Percentiles rank a stretch among this genome's conserved stretches.
Conservation (phyloP, 1,140 invertebrate species). For the Wiebesia pumilae region DNA sequence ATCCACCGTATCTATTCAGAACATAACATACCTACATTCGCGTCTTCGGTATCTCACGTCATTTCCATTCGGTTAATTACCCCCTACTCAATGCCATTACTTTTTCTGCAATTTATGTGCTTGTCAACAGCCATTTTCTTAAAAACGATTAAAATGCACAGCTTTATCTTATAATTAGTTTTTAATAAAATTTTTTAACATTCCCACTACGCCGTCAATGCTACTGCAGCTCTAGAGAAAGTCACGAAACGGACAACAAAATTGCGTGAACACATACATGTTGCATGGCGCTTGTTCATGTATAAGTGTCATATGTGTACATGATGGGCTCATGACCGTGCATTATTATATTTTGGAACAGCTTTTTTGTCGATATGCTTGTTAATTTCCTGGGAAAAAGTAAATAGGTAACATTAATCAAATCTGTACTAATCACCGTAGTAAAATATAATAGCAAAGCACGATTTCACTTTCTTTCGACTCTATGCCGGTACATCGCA, state of each 20-base stretch:
- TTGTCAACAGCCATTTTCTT: not conserved
- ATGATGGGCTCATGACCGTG: not conserved
- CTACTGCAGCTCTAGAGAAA: not conserved
- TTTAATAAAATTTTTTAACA: not conserved
- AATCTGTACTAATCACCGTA: too few species aligned
- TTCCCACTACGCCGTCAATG: not conserved
- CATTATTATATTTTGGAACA: not conserved
- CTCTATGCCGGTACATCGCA: too few species aligned
- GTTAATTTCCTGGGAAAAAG: not conserved
- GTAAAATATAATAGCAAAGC: too few species aligned
- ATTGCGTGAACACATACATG: slow-evolving; percentile 17
- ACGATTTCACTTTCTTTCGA: too few species aligned
- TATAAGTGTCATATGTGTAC: not conserved
- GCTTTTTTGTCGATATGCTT: too few species aligned
- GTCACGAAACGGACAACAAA: slow-evolving; percentile 26
- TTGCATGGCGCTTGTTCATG: not conserved
- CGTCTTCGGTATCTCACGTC: not conserved
- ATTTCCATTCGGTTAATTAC: not conserved
- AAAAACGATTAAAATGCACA: too few species aligned
- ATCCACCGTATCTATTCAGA: not conserved
- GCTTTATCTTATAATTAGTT: too few species aligned
- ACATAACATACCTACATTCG: not conserved
- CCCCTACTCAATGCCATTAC: too few species aligned
- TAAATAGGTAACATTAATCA: too few species aligned
- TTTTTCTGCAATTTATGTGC: not conserved